Base-by-base conservation (phyloP, 1,140 invertebrate species). In the Xylocopa sonorina region DNA sequence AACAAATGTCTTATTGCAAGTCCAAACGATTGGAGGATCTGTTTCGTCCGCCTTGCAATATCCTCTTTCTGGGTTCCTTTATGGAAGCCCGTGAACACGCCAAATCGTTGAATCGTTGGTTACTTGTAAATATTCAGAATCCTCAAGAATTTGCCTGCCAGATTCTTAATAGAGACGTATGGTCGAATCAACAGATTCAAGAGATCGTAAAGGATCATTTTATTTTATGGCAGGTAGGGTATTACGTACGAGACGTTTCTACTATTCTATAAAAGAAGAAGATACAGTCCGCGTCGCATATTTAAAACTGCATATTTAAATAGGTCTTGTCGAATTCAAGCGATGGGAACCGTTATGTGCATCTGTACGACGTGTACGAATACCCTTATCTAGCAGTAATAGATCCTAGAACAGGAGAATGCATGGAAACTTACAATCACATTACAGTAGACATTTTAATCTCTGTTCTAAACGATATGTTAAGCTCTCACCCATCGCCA, bases 101-200 rank as follows among this genome's bases (percentile, higher is more conserved):
- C 16, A 94, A 94, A 58, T 89, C 88, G 12, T 90, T 93, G 9
- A 95, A 96, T 78, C 94, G 94, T 75, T 97, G 97, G 96, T 84
- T 97, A 18, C 92, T 97, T 82, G 95, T 97, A 0, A 97, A 97
- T 90, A 93, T 97, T 5, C 96, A 97, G 90, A 95, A 97, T 92
- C 94, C 96, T 29, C 92, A 94, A 83, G 96, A 97, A 90, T 97
- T 97, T 92, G 90, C 94, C 14, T 95, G 94, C 82, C 96, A 97
- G 91, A 94, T 96, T 7, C 91, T 97, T 5, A 97, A 97, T 90
- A 92, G 96, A 64, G 96, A 97, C 91, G 94, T 97, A 1, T 97
- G 96, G 96, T 95, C 95, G 3, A 94, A 95, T 81, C 89, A 90
- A 66, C 94, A 95, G 76, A 94, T 97, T 2, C 95, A 95, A 76